Evolutionary conservation across 2,113 vertebrate species (phyloP).

Genomic region (Xyrauchen texanus): DNA sequence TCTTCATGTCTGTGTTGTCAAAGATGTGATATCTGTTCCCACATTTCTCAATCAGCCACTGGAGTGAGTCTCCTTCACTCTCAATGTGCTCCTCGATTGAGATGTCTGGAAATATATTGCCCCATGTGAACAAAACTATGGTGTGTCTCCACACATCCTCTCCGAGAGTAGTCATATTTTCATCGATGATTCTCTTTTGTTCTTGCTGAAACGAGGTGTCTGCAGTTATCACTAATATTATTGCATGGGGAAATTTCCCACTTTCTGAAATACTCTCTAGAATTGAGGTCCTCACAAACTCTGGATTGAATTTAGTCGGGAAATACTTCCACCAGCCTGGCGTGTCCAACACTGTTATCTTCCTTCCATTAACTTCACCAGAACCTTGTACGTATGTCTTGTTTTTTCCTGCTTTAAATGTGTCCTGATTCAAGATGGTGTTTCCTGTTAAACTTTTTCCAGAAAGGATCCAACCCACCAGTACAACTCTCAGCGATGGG

Average conservation of each 20-base stretch:
- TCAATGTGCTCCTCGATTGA: slow-evolving; percentile 8
- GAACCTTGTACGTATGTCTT: fast-evolving
- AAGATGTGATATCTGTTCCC: too few species aligned
- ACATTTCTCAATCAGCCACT: too few species aligned
- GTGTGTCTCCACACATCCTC: slow-evolving; percentile 18
- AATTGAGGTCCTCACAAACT: background rate
- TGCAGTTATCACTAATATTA: slow-evolving; percentile 10
- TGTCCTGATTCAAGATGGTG: too few species aligned
- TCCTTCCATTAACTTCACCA: background rate
- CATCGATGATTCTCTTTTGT: background rate
- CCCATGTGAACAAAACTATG: slow-evolving; percentile 31
- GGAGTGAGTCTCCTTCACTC: too few species aligned
- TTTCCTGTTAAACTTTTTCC: too few species aligned
- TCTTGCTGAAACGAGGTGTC: slow-evolving; percentile 18
- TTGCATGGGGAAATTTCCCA: slow-evolving; percentile 11
- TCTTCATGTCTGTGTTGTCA: background rate
- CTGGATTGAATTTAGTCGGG: background rate
- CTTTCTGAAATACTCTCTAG: background rate
- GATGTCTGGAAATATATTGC: background rate
- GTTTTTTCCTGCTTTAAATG: background rate
- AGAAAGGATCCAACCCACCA: too few species aligned
- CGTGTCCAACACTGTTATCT: slow-evolving; percentile 11
- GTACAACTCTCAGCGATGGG: too few species aligned
- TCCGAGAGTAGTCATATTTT: too few species aligned
- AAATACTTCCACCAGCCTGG: slow-evolving; percentile 41